These are phyloP conservation scores for Selenia dentaria DNA, from an alignment of 2,888 invertebrate species.

Conservation along the genomic window DNA sequence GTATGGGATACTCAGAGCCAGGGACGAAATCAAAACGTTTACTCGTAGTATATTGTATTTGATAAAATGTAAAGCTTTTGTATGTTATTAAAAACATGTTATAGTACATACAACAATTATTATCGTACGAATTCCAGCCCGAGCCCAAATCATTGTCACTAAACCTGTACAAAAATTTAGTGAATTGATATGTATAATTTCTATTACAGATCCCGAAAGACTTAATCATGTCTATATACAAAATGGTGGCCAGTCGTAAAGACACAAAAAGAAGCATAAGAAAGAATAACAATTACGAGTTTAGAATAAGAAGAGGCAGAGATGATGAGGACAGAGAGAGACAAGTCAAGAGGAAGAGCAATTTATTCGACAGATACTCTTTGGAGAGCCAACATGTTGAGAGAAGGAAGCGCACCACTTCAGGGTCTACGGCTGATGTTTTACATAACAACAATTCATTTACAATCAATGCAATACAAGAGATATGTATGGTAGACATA, in stretches of 20 bases:
- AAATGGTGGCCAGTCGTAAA: constrained; percentile 89
- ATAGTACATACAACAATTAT: too few relatives aligned
- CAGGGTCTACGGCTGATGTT: constrained; percentile 49
- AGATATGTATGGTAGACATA: constrained; percentile 77
- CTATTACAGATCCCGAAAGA: constrained; percentile 89
- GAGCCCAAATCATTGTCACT: too few relatives aligned
- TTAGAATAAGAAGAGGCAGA: constrained; percentile 57
- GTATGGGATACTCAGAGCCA: too few relatives aligned
- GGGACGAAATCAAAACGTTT: too few relatives aligned
- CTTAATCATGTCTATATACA: constrained; percentile 89
- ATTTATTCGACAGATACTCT: constrained; percentile 72
- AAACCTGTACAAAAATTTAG: too few relatives aligned
- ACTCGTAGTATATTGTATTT: too few relatives aligned
- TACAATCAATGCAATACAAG: constrained; percentile 73
- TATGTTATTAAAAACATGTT: too few relatives aligned
- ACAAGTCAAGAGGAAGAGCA: constrained; percentile 74
- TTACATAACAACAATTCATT: constrained; percentile 54
- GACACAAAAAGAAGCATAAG: constrained; percentile 83
- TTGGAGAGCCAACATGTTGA: constrained; percentile 72
- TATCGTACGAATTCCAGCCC: too few relatives aligned
- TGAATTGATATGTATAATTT: too few relatives aligned
- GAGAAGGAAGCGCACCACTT: constrained; percentile 63
- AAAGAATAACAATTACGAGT: constrained; percentile 76
- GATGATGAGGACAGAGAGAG: constrained; percentile 58
- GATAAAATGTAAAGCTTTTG: too few relatives aligned